Base-by-base conservation (phyloP, 2,797 vertebrate species). In the Gambelia wislizenii region DNA sequence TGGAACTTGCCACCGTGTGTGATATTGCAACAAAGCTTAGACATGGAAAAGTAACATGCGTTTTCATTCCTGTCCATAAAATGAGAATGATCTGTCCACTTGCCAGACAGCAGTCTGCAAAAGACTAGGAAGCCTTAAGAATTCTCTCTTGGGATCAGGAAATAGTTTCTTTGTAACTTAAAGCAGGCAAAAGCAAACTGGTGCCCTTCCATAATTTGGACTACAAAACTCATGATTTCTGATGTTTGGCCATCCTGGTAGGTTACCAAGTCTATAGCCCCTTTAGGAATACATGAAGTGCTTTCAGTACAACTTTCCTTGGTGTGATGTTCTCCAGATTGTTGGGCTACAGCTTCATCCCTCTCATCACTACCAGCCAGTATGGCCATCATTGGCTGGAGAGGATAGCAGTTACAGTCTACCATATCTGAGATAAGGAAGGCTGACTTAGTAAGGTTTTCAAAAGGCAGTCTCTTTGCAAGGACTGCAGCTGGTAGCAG, bases 121-220 rank as follows among this genome's bases (percentile, higher is more conserved):
- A 79, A 85, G 77, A 22, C 59, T 49, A 16, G 13, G n/a, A 49
- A 44, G 6, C 44, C 30, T 49, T 47, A 30, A 18, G 47, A 52
- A 47, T 49, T 39, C 44, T 42, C 33, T 49, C 59, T 36, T 33
- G 83, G 85, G 74, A 7, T 83, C 89, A 30, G 87, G 36, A 80
- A 82, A 91, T 90, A 85, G 76, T 92, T 92, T 88, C 86, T 90
- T 87, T 52, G 14, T 59, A 14, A 76, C 18, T 1, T 74, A 77
- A 3, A 2, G 8, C 7, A 74, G 20, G 10, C 6, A 20, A 20
- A 74, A 22, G 36, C 6, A 74, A 42, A 20, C 69, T 5, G n/a
- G 33, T 70, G 13, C 14, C 33, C 13, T 70, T 12, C 61, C 3
- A 1, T 61, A 6, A 25, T 61, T 61, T 61, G 59, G 59, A 61